Percentiles rank a stretch among this genome's conserved stretches.
Evolutionary conservation across 2,888 invertebrate species (phyloP).

Genomic region (Notocelia uddmanniana): DNA sequence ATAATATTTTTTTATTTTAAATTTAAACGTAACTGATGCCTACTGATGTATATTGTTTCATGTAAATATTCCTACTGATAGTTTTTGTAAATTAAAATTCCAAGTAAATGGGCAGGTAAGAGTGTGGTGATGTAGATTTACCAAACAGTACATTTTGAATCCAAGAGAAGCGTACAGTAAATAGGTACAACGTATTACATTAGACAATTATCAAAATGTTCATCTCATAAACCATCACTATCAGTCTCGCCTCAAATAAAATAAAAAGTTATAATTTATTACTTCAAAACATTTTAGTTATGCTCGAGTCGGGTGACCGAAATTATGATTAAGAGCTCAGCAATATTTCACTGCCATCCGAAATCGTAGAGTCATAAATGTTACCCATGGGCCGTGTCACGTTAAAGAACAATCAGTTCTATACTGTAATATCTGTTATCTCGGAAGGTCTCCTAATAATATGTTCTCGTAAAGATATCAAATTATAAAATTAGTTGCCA

Average conservation of each 20-base stretch:
- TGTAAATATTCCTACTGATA: too few relatives aligned
- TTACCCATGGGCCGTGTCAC: conserved; percentile 28
- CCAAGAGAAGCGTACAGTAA: not conserved
- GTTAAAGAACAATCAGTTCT: conserved; percentile 5
- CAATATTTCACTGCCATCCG: conserved; percentile 36
- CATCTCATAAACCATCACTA: conserved; percentile 31
- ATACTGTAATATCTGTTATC: not conserved
- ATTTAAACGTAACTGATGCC: too few relatives aligned
- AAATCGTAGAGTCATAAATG: conserved; percentile 15
- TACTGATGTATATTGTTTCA: too few relatives aligned
- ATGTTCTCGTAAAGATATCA: too few relatives aligned
- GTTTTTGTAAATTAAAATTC: too few relatives aligned
- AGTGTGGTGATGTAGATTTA: not conserved
- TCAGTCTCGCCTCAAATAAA: conserved; percentile 3
- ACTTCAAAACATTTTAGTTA: conserved; percentile 22
- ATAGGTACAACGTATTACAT: not conserved
- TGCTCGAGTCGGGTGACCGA: conserved; percentile 9
- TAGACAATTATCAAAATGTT: conserved; percentile 13
- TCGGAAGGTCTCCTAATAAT: not conserved
- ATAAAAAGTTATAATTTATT: conserved; percentile 41
- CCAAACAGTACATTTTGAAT: not conserved
- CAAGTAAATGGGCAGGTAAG: not conserved
- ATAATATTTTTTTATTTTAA: too few relatives aligned
- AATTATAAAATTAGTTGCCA: too few relatives aligned
- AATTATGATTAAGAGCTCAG: conserved; percentile 33